These are phyloP conservation scores for Xenentodon cancila DNA, from an alignment of 2,797 vertebrate species.

Conservation along the genomic window DNA sequence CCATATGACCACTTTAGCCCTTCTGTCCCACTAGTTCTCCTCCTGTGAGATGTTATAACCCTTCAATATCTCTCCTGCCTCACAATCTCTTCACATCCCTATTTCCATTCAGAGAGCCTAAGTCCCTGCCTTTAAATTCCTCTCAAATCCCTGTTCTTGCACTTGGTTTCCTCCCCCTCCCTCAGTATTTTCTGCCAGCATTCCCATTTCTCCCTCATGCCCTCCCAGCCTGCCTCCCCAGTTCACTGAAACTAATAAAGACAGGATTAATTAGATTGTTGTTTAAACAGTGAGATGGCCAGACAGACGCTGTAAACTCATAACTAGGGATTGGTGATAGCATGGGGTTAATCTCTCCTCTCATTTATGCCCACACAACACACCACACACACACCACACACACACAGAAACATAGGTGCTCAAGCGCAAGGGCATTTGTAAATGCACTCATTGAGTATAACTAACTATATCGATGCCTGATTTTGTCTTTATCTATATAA, in stretches of 20 bases:
- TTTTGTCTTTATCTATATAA: slow-evolving; percentile 39
- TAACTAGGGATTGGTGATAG: slow-evolving; percentile 93
- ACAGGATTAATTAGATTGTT: slow-evolving; percentile 95
- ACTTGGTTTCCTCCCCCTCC: slow-evolving; percentile 74
- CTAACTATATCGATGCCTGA: slow-evolving; percentile 38
- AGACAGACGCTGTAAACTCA: slow-evolving; percentile 94
- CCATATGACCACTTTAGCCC: slow-evolving; percentile 47
- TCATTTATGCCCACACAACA: slow-evolving; percentile 82
- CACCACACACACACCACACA: slow-evolving; percentile 44
- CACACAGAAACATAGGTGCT: slow-evolving; percentile 41
- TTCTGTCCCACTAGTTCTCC: slow-evolving; percentile 51
- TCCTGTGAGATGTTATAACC: slow-evolving; percentile 59
- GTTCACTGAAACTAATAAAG: slow-evolving; percentile 95
- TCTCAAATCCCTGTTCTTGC: slow-evolving; percentile 80
- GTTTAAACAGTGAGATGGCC: slow-evolving; percentile 92
- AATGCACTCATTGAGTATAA: slow-evolving; percentile 36
- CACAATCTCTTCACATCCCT: slow-evolving; percentile 60
- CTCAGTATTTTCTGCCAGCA: slow-evolving; percentile 76
- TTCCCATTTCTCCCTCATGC: slow-evolving; percentile 78
- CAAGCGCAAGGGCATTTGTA: slow-evolving; percentile 49
- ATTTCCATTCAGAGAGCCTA: slow-evolving; percentile 69
- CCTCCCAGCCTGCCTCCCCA: slow-evolving; percentile 82
- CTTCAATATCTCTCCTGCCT: slow-evolving; percentile 57
- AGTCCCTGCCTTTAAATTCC: slow-evolving; percentile 79
- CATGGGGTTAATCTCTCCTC: slow-evolving; percentile 91